Evolutionary conservation across 2,113 vertebrate genomes (phyloP), one percentile per base, ranked within the genome.

Genomic region (Corydoras maculifer): DNA sequence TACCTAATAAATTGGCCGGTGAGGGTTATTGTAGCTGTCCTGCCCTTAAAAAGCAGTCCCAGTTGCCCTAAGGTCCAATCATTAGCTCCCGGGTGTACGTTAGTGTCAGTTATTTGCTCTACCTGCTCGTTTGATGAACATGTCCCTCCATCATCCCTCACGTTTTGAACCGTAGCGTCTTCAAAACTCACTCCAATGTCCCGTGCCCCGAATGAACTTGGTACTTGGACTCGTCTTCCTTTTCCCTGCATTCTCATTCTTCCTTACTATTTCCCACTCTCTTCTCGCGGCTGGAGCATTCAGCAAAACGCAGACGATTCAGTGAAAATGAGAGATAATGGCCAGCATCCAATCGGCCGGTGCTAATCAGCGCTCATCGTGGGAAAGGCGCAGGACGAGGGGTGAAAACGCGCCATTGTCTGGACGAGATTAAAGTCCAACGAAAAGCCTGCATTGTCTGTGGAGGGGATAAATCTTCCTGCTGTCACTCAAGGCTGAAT

Each of bases 401-500:
- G 89, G 91, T 84, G 86, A 89, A 92, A 93, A 91, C 92, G 89
- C 88, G 79, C 84, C 88, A 98, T 99, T 98, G 95, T 99, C 91
- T 92, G 82, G 83, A 85, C 84, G 91, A 98, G 96, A 98, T 98
- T 98, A 98, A 93, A 95, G 93, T 91, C 87, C 51, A 91, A 25
- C 87, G 84, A 92, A 92, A 92, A 94, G 90, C 87, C 94, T 80
- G 91, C 88, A 97, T 99, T 99, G 97, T 99, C 93, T 92, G 76
- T 82, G 75, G 83, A 86, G 90, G 90, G 95, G 95, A 96, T 97
- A 97, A 98, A 94, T 97, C 97, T 94, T 93, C 93, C 91, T 88
- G 94, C 96, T 97, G 96, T 98, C 97, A 98, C 92, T 98, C 97
- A 98, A 91, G 89, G 85, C 91, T 93, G 94, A 94, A 95, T 98